Base-by-base conservation (phyloP, 2,888 invertebrate species). In the Merodon equestris region DNA sequence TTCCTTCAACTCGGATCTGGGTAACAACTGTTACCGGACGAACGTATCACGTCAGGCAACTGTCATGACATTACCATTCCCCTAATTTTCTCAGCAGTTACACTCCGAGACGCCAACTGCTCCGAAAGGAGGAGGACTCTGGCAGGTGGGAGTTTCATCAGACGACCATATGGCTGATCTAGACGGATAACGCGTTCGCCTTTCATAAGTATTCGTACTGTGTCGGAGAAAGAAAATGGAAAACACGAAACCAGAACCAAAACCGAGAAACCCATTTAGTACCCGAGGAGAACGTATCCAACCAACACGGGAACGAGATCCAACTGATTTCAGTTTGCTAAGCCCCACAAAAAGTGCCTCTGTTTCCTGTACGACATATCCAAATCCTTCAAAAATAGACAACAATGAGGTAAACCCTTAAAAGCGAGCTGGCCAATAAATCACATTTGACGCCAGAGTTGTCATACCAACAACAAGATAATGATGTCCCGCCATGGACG, bases 41-140 rank as follows among this genome's bases (percentile, higher is more conserved):
- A 77, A 74, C 42, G 64, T 64, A 36, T 74, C 84, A 48, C 83
- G 83, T 48, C 84, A 85, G 71, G 84, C 84, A 15, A 84, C 84
- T 81, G 84, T 85, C 50, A 84, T 84, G 17, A 83, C 85, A 61
- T 85, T 84, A 61, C 84, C 84, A 53, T 85, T n/a, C 85, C 60
- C 79, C 84, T 53, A 84, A 84, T 74, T 85, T 84, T 79, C 82
- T 84, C 71, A 83, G 84, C 57, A 83, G 82, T 58, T 84, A 83
- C 64, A 83, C 83, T 70, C 83, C 83, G 47, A 84, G 84, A 70
- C 84, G 84, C 53, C 84, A 84, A 68, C 76, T 85, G 82, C 84
- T 84, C 76, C 84, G 84, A 85, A 84, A 84, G 82, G 66, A 74
- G 61, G 72, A 72, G 66, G 75, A 70, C 68, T 66, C 66, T 51